Conservation (phyloP, 2,113 vertebrate genomes). For the Trachemys scripta region DNA sequence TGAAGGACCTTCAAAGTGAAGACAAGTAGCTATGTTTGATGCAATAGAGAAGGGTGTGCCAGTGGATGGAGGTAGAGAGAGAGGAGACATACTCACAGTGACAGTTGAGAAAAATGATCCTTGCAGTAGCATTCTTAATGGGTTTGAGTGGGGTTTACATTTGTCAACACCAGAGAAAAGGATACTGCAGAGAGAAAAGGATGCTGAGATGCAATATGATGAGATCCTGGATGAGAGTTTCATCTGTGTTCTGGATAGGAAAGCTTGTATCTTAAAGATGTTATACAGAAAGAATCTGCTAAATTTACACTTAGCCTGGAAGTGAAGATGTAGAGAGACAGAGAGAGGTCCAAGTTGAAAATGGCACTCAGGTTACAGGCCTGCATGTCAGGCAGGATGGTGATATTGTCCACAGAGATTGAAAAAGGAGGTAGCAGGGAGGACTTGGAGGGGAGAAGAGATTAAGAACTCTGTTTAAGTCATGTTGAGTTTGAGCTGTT, state of each 20-base stretch:
- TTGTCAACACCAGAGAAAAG: background rate
- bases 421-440: background rate
- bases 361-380: background rate
- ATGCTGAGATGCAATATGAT: background rate
- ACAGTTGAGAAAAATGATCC: background rate
- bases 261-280: background rate
- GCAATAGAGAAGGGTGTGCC: background rate
- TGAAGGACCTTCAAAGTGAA: background rate
- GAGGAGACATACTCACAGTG: background rate
- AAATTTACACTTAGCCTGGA: background rate
- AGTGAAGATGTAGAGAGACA: background rate
- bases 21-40: background rate
- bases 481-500: background rate
- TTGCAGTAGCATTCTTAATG: background rate
- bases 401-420: background rate
- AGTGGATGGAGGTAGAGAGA: background rate
- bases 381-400: background rate
- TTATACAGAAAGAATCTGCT: background rate
- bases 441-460: background rate
- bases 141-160: background rate
- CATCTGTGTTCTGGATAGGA: background rate
- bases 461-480: background rate
- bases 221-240: background rate
- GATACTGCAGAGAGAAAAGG: background rate
- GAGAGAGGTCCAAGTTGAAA: background rate